Base-by-base conservation (phyloP, 2,888 invertebrate species). In the Tiliacea aurago region DNA sequence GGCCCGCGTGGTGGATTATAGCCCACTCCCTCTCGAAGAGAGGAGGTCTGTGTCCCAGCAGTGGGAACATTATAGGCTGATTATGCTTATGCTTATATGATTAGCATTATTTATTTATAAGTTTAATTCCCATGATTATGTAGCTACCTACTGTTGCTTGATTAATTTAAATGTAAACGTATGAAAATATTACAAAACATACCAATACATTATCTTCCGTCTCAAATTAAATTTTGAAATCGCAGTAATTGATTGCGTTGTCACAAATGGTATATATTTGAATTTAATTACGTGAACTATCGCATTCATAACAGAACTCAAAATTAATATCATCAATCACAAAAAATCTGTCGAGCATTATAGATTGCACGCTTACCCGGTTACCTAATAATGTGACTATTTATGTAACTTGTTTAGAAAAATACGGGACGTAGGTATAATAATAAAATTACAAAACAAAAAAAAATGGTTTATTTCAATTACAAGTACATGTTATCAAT, bases 331-430 rank as follows among this genome's bases (percentile, higher is more conserved):
- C 9, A 73, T 74, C 56, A 28, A 51, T 78, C 65, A 78, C 58
- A 15, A 51, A 55, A 53, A 56, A 64, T 33, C 64, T 47, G 18
- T 53, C 37, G 13, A 23, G 41, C 47, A 18, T 23, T 66, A 76
- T 58, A 45, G 23, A 33, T 69, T 23, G 47, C 41, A 58, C 15
- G 23, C 41, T 67, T 49, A 65, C 56, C 37, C 33, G 65, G 55
- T 78, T 81, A 76, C 70, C 66, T 62, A 81, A 76, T 70, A 49
- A 66, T 63, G 45, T 68, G 64, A 51, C 18, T 41, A n/a, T 4
- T 65, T 81, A 78, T 69, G 45, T 65, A 81, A 78, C 2, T 62
- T 45, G 23, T 10, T 13, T 41, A 47, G 37, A 73, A 51, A 76
- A 37, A 71, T 37, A 47, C 10, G 13, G 47, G 53, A 53, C 33